Percentiles rank a stretch among this genome's conserved stretches.
Conservation (phyloP, 2,888 invertebrate genomes). For the Incurvaria masculella region DNA sequence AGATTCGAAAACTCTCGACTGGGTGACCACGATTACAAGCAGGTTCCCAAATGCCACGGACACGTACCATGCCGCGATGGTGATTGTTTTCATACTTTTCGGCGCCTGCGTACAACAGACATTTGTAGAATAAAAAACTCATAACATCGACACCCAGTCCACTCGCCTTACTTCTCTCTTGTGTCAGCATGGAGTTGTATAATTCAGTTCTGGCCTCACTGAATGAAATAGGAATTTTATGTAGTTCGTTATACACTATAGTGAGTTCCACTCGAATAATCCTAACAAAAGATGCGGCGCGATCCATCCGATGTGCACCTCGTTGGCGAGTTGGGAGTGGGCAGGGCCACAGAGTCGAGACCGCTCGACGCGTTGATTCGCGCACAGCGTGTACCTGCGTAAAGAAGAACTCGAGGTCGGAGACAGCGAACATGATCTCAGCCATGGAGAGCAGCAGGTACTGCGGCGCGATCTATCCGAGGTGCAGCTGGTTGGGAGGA, state of each 20-base stretch:
- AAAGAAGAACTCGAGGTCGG: conserved; percentile 81
- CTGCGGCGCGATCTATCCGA: conserved; percentile 75
- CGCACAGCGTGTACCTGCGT: conserved; percentile 63
- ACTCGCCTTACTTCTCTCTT: too few species aligned
- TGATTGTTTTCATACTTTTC: conserved; percentile 77
- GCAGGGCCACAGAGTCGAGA: conserved; percentile 56
- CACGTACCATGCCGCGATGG: conserved; percentile 81
- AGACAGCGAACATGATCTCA: conserved; percentile 80
- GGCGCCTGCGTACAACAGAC: conserved; percentile 58
- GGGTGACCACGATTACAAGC: conserved; percentile 71
- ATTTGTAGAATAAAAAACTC: too few species aligned
- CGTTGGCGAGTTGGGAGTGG: conserved; percentile 62
- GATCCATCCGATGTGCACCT: conserved; percentile 68
- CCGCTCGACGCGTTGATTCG: conserved; percentile 48
- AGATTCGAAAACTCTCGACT: conserved; percentile 59
- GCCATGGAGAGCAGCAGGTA: conserved; percentile 75
- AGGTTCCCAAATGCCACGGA: conserved; percentile 79
- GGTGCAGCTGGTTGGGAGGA: conserved; percentile 62
- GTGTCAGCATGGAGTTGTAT: too few species aligned
- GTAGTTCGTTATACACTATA: too few species aligned
- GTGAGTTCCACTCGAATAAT: too few species aligned
- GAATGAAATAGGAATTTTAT: too few species aligned
- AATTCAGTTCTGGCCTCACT: too few species aligned
- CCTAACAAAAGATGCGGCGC: too few species aligned
- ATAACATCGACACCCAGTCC: too few species aligned